Percentiles rank a stretch among this genome's conserved stretches.
Evolutionary conservation across 1,140 invertebrate species (phyloP).

Genomic region (Drosophila auraria): DNA sequence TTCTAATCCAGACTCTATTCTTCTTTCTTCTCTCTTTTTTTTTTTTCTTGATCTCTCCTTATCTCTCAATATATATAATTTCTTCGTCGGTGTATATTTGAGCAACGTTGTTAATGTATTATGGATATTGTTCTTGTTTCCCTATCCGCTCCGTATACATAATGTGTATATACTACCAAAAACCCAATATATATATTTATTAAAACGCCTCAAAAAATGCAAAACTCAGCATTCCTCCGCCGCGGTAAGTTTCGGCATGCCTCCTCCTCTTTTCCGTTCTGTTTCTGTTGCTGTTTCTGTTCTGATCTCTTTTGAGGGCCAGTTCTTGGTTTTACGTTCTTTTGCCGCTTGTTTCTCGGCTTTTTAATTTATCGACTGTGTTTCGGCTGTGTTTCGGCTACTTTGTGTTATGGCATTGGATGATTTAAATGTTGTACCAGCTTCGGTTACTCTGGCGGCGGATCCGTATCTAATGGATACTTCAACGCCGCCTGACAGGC

Average conservation of each 20-base stretch:
- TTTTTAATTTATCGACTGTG: slow-evolving; percentile 61
- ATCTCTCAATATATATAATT: slow-evolving; percentile 42
- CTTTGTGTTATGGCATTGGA: slow-evolving; percentile 38
- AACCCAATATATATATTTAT: slow-evolving; percentile 46
- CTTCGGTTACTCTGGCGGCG: slow-evolving; percentile 56
- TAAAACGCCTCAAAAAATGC: slow-evolving; percentile 84
- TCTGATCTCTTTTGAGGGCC: slow-evolving; percentile 48
- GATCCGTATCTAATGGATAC: slow-evolving; percentile 77
- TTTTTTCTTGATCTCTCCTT: slow-evolving; percentile 16
- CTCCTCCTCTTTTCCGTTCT: slow-evolving; percentile 39
- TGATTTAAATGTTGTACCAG: slow-evolving; percentile 77
- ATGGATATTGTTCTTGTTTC: slow-evolving; percentile 79
- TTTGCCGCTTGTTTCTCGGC: slow-evolving; percentile 48
- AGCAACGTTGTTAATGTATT: slow-evolving; percentile 70
- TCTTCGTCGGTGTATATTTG: slow-evolving; percentile 48
- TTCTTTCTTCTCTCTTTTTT: slow-evolving; percentile 44
- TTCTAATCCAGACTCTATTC: slow-evolving; percentile 56
- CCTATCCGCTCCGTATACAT: slow-evolving; percentile 49
- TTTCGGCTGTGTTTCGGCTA: slow-evolving; percentile 36
- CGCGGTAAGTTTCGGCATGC: slow-evolving; percentile 88
- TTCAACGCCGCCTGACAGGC: slow-evolving; percentile 61
- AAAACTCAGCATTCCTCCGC: slow-evolving; percentile 88
- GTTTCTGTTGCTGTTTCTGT: slow-evolving; percentile 31
- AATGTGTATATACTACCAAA: slow-evolving; percentile 35
- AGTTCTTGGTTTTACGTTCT: slow-evolving; percentile 50